Evolutionary conservation across 2,113 vertebrate genomes (phyloP).

Genomic region (Macaca nemestrina): DNA sequence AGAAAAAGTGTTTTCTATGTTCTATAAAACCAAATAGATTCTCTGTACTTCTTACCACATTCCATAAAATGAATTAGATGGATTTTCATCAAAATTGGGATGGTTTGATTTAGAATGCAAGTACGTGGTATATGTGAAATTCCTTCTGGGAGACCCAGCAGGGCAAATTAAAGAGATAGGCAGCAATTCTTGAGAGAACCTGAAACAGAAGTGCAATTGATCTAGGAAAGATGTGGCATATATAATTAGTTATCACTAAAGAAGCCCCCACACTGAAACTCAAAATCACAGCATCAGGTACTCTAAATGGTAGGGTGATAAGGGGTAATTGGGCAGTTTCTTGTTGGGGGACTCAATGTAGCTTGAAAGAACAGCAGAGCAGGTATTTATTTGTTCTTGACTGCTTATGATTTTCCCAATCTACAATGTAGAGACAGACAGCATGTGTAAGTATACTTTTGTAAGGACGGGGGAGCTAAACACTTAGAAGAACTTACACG

Average conservation of each 20-base stretch:
- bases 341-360: neutral
- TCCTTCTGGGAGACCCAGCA: neutral
- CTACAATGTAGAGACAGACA: neutral
- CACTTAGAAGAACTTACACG: neutral
- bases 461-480: fast-evolving
- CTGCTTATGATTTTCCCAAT: neutral
- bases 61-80: neutral
- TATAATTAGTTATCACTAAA: neutral
- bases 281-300: neutral
- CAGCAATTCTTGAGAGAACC: neutral
- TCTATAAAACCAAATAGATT: neutral
- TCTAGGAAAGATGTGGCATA: neutral
- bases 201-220: neutral
- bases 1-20: neutral
- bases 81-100: neutral
- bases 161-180: neutral
- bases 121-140: neutral
- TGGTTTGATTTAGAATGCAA: neutral
- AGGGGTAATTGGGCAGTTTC: neutral
- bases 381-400: neutral
- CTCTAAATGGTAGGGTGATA: too few relatives aligned
- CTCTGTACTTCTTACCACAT: neutral
- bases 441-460: neutral
- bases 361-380: neutral
- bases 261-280: fast-evolving